Base-by-base conservation (phyloP, 2,797 vertebrate species). In the Centropyge bicolor region DNA sequence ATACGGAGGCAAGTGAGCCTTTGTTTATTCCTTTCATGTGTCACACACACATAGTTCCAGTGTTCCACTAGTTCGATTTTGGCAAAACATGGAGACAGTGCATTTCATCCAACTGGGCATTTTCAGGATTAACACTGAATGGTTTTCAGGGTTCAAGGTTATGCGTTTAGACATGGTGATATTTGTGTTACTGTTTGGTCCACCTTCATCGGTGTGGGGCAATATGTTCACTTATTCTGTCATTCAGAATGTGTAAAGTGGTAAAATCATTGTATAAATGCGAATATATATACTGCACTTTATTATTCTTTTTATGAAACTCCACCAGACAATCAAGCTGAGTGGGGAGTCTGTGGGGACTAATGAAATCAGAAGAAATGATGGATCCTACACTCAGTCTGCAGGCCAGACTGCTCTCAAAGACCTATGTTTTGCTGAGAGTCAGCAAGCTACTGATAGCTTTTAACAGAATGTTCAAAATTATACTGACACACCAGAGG, bases 1-100 rank as follows among this genome's bases (percentile, higher is more conserved):
- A 86, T 57, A 7, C 1, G 0, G 3, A 69, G 65, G 59, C 59
- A 77, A 36, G 16, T 24, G 14, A 62, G 74, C 20, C 31, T 74
- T 69, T 82, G 35, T 84, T 78, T 66, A n/a, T 63, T 74, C 3
- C 2, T 76, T 59, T 64, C 52, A 69, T 38, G 9, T 40, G 11
- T 61, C 61, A 73, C 48, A 72, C 27, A 31, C 27, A 31, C 27
- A n/a, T n/a, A 31, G 27, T 31, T 24, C 27, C 35, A 52, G 3
- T 20, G 41, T 49, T 66, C 59, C 16, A 80, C 5, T 40, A 20
- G n/a, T 46, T 61, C 7, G 40, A 48, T 60, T 62, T 51, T 70
- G 61, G 49, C 35, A 24, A 63, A 59, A 76, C n/a, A 22, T 20
- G 22, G 38, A 62, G 31, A 62, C 24, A 3, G 3, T 10, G 1